Evolutionary conservation across 2,888 invertebrate genomes (phyloP), one percentile per base, ranked within the genome.

Genomic region (Steinernema hermaphroditum): DNA sequence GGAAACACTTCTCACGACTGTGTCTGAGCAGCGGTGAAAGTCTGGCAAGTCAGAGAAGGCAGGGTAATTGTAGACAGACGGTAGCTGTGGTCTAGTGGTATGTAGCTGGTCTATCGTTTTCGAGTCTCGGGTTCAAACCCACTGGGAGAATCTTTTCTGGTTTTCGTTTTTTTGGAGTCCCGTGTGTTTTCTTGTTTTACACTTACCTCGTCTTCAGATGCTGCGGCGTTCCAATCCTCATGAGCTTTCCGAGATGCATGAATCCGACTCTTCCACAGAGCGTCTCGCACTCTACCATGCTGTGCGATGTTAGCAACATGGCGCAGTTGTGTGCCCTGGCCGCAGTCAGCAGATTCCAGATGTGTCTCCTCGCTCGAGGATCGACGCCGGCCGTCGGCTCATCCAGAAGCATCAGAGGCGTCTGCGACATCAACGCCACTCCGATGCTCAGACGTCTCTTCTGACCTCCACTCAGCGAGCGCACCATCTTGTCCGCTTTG

Each of bases 281-380:
- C 19, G 74, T 79, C 54, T 83, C 83, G 68, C 83, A 83, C 69
- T 83, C 83, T 46, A 41, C 27, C 78, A 78, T 78, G 29, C 75
- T 75, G 73, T 84, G 84, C 9, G 82, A 82, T 4, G 84, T 84
- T 29, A 84, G 74, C 70, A 84, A 74, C 9, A 84, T 71, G 14
- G 83, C 81, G 49, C 78, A 78, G 50, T 77, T 74, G 34, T 81
- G 80, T 22, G 74, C 73, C 0, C 80, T 69, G 34, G 81, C 73
- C 22, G 75, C 79, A 6, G 69, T 69, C 19, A 79, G 54, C 41
- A 79, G 50, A 16, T 81, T 69, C 79, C 79, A 79, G 69, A 79
- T 73, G 32, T 74, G 57, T 4, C 79, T 69, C 19, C 81, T 73
- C 16, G 79, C 76, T 41, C 41, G 37, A 16, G 79, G 78, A 19